Evolutionary conservation across 2,888 invertebrate species (phyloP).

Genomic region (Lepidocyrtinus sp.): DNA sequence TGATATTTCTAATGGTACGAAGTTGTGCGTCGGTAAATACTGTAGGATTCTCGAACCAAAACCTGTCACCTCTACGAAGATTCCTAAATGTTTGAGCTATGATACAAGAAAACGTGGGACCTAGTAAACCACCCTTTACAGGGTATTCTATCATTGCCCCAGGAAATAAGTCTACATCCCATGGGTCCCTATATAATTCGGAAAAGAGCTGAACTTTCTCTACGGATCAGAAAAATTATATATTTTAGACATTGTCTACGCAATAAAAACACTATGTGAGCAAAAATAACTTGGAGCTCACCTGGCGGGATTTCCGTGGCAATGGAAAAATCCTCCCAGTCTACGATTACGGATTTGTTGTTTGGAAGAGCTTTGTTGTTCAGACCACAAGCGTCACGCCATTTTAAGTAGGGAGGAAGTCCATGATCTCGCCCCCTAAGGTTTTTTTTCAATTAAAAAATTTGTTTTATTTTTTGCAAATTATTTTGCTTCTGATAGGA

Average conservation of each 20-base stretch:
- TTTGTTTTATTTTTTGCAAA: neutral
- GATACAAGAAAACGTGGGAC: slow-evolving; percentile 74
- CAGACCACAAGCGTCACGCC: slow-evolving; percentile 86
- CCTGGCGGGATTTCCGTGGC: slow-evolving; percentile 67
- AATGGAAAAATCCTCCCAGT: slow-evolving; percentile 80
- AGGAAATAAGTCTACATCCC: slow-evolving; percentile 72
- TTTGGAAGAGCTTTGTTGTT: slow-evolving; percentile 73
- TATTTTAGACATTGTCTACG: neutral
- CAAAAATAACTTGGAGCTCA: slow-evolving; percentile 4
- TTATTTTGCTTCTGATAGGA: neutral
- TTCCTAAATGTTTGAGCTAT: slow-evolving; percentile 75
- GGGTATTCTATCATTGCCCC: slow-evolving; percentile 73
- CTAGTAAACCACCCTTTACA: slow-evolving; percentile 72
- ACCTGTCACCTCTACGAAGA: slow-evolving; percentile 74
- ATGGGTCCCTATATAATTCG: slow-evolving; percentile 64
- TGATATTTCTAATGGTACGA: slow-evolving; percentile 81
- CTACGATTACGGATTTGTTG: slow-evolving; percentile 74
- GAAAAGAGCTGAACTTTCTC: slow-evolving; percentile 67
- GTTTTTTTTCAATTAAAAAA: too few species aligned
- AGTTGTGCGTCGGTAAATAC: slow-evolving; percentile 83
- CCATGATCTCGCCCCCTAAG: slow-evolving; percentile 89
- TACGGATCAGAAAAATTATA: slow-evolving; percentile 35
- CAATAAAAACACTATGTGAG: too few species aligned
- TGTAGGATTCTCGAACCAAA: slow-evolving; percentile 74
- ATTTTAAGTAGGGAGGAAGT: slow-evolving; percentile 83